Conservation (phyloP, 2,888 invertebrate species). For the Hydraecia micacea region DNA sequence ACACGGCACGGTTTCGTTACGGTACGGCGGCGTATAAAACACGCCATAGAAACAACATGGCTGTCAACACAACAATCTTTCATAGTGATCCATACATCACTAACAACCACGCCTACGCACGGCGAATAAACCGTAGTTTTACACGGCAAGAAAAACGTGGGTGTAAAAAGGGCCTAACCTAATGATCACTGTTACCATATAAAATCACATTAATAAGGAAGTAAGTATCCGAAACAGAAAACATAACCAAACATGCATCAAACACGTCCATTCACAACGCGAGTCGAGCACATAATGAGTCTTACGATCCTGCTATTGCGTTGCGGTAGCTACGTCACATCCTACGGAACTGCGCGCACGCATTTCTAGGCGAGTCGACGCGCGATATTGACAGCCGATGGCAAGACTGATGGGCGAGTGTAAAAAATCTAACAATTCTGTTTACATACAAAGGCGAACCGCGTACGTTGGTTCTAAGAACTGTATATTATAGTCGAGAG, state of each 20-base stretch:
- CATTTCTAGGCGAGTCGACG: constrained; percentile 65
- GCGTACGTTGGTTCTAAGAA: constrained; percentile 41
- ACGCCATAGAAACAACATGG: too few species aligned
- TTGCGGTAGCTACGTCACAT: constrained; percentile 76
- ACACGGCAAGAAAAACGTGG: too few species aligned
- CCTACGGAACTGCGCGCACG: constrained; percentile 74
- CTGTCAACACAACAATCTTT: neutral
- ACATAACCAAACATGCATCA: constrained; percentile 13
- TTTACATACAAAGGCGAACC: constrained; percentile 62
- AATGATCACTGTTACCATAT: neutral
- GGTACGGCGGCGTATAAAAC: too few species aligned
- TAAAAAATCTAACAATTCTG: constrained; percentile 58
- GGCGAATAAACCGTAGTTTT: neutral
- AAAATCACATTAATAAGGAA: neutral
- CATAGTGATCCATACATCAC: neutral
- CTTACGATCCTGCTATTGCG: constrained; percentile 69
- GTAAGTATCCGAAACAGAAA: neutral
- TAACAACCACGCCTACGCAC: neutral
- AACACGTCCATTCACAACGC: constrained; percentile 68
- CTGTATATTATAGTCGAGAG: constrained; percentile 11
- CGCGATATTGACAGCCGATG: constrained; percentile 68
- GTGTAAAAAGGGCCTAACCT: too few species aligned
- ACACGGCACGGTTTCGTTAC: too few species aligned
- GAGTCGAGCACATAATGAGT: constrained; percentile 72
- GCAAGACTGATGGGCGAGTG: constrained; percentile 57